A percentile compares a stretch with the other conserved stretches of the same genome.
phyloP scores from a whole-genome alignment of 2,113 vertebrate genomes.

The Gobio gobio region DNA sequence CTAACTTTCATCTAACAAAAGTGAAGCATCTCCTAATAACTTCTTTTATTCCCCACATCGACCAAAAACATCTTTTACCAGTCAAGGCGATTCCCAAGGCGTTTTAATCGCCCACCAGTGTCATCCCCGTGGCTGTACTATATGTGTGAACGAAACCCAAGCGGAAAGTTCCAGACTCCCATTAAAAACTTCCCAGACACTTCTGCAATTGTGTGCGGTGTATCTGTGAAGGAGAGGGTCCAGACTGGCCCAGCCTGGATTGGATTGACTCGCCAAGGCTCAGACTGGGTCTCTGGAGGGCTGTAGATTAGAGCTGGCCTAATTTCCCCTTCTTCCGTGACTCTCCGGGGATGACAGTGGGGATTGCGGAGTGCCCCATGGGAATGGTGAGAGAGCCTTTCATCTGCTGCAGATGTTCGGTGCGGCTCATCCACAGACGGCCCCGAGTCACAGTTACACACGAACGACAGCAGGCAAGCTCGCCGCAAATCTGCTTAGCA shows the following conservation, averaged over 20 bases:
- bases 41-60: constrained; percentile 12
- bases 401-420: constrained; percentile 62
- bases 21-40: constrained; percentile 35
- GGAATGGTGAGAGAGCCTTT: constrained; percentile 56
- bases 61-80: constrained; percentile 9
- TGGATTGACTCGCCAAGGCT: constrained; percentile 41
- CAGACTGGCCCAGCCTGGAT: constrained; percentile 38
- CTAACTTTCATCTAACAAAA: constrained; percentile 18
- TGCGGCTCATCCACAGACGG: constrained; percentile 54
- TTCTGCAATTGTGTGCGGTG: constrained; percentile 12
- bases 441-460: constrained; percentile 44
- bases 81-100: constrained; percentile 23
- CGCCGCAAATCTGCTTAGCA: constrained; percentile 51
- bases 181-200: constrained; percentile 58
- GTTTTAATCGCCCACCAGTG: constrained; percentile 36
- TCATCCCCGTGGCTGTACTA: constrained; percentile 48
- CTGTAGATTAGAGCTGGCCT: constrained; percentile 60
- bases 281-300: constrained; percentile 48
- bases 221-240: constrained; percentile 43
- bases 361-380: constrained; percentile 55
- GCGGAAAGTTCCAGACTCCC: constrained; percentile 57
- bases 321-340: constrained; percentile 51
- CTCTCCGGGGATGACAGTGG: constrained; percentile 56
- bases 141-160: constrained; percentile 41
- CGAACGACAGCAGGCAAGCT: constrained; percentile 44